Base-by-base conservation (phyloP, 2,888 invertebrate genomes). In the Drosophila koepferae region DNA sequence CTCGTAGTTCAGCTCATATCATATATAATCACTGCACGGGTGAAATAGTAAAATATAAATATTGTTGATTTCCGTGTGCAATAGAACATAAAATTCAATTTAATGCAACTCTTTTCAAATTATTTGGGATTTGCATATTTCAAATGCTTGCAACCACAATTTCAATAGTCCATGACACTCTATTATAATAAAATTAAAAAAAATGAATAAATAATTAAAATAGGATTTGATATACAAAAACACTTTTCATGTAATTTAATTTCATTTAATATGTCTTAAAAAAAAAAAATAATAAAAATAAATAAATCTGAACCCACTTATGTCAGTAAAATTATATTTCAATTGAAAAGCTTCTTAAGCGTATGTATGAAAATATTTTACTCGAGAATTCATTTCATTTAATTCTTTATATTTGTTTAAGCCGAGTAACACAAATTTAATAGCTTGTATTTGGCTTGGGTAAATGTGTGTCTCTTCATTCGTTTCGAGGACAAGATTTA, bases 401-500 rank as follows among this genome's bases (percentile, higher is more conserved):
- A 5, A 23, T 16, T 54, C 53, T 16, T 54, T 23, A 23, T 16
- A 38, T 54, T 54, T 38, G 23, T 51, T 48, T 56, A 41, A 41
- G 41, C 23, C 41, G 54, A 20, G 40, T 41, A 41, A 31, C 28
- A 49, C 63, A 63, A 62, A 61, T 48, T 51, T 49, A 40, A 54
- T 70, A 65, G 63, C 65, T 75, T 74, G 51, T 79, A 51, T 62
- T 56, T 53, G 28, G 43, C 20, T 20, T 16, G 34, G 41, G 3
- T 53, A 53, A 51, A 38, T 41, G 67, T 64, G 43, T 58, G 46
- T 54, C 40, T 51, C 63, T 63, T 44, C 61, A 65, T 68, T 70
- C 68, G 64, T 49, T 75, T 75, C 58, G 67, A 73, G 66, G 68
- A 63, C 74, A 63, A 72, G 72, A 86, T 85, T 85, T 85, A 90